Base-by-base conservation (phyloP, 2,888 invertebrate species). In the Beris morrisii region DNA sequence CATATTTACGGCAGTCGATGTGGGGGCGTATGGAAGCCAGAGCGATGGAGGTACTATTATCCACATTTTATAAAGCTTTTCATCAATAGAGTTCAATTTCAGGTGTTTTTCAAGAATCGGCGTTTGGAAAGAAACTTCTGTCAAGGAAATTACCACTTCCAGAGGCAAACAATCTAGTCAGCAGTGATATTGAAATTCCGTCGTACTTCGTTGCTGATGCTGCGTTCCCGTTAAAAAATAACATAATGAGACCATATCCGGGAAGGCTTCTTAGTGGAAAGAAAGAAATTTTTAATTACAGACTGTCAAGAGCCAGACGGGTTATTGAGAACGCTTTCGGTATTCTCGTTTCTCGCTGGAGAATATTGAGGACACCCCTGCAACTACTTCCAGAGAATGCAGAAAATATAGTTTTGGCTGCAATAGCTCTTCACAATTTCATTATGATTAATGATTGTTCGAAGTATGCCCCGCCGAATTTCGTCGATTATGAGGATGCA, bases 271-370 rank as follows among this genome's bases (percentile, higher is more conserved):
- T 56, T 9, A 13, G n/a, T 13, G n/a, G 2, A 5, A 13, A 4
- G 9, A 56, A 56, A 38, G 0, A 6, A 43, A 43, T 56, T n/a
- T 38, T 56, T 30, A 56, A 56, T 38, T 56, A 56, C 22, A 38
- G 55, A 38, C 13, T 56, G 43, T 7, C n/a, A 2, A 11, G 55
- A n/a, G 55, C n/a, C 15, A 38, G 43, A 13, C 5, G 7, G 15
- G 15, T 15, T 12, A 56, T 56, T 13, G 38, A 43, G 30, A 12
- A n/a, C 31, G 28, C 30, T 4, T 53, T 53, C 30, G 53, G 53
- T 9, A 53, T 53, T 38, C 9, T 38, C 7, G 38, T 38, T 38
- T 5, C 38, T 9, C 9, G 38, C 7, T 38, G 38, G 38, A 38
- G 38, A 38, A 9, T 38, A 22, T 22, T 22, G 3, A 22, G 22